These are phyloP conservation scores for Ophiodon elongatus DNA, from an alignment of 2,113 vertebrate species.

Conservation along the genomic window DNA sequence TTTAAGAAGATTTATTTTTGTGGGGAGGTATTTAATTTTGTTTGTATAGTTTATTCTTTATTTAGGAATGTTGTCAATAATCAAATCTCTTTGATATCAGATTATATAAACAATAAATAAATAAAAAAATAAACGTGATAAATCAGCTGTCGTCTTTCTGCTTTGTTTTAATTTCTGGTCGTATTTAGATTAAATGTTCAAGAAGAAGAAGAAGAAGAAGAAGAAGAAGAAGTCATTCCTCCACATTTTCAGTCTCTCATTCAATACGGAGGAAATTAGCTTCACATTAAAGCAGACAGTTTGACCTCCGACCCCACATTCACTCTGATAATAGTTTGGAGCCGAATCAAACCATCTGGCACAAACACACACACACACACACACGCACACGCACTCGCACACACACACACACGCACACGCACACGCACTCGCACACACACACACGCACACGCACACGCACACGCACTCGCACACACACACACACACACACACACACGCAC, in stretches of 20 bases:
- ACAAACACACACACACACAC: background rate
- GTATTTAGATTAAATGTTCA: no score
- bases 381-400: background rate
- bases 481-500: conserved; percentile 1
- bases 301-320: conserved; percentile 60
- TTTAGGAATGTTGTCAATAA: background rate
- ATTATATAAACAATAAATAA: background rate
- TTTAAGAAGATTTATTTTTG: background rate
- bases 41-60: background rate
- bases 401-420: no score
- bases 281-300: conserved; percentile 38
- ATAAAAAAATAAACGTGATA: background rate
- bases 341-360: conserved; percentile 53
- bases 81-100: background rate
- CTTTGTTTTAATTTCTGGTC: no score
- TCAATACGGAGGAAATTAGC: conserved; percentile 52
- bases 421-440: no score
- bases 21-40: background rate
- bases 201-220: background rate
- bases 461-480: conserved; percentile 15
- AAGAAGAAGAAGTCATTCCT: background rate
- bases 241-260: background rate
- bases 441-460: conserved; percentile 24
- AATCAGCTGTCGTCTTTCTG: no score
- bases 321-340: conserved; percentile 32